phyloP scores from a whole-genome alignment of 2,113 vertebrate genomes.

The Clarias batrachus region DNA sequence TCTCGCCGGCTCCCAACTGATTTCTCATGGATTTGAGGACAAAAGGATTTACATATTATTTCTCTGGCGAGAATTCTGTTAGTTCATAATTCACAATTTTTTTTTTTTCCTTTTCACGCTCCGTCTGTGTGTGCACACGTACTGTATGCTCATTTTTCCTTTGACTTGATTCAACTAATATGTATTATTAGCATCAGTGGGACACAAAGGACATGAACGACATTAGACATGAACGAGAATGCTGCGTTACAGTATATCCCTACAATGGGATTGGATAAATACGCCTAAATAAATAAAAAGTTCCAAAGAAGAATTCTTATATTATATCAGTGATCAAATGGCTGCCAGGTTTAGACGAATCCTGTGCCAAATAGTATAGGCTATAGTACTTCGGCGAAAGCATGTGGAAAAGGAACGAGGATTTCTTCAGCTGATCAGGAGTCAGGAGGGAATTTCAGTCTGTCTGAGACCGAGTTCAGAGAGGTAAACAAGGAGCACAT shows the following conservation, averaged over 20 bases:
- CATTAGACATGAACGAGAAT: constrained; percentile 12
- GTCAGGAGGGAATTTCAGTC: background rate
- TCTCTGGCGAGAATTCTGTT: constrained; percentile 32
- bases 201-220: background rate
- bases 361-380: background rate
- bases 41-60: constrained; percentile 50
- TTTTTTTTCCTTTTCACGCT: background rate
- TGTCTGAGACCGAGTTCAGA: background rate
- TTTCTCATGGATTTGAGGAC: constrained; percentile 60
- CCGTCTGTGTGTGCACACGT: background rate
- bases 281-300: background rate
- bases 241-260: background rate
- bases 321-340: background rate
- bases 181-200: constrained; percentile 19
- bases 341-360: background rate
- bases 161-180: background rate
- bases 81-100: constrained; percentile 33
- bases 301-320: background rate
- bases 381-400: background rate
- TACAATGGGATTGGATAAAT: background rate
- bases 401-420: background rate
- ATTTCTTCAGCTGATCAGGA: background rate
- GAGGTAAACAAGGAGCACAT: background rate
- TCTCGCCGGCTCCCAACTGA: constrained; percentile 57
- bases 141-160: background rate